These are phyloP conservation scores for Bemisia tabaci DNA, from an alignment of 1,140 invertebrate species.

Conservation along the genomic window DNA sequence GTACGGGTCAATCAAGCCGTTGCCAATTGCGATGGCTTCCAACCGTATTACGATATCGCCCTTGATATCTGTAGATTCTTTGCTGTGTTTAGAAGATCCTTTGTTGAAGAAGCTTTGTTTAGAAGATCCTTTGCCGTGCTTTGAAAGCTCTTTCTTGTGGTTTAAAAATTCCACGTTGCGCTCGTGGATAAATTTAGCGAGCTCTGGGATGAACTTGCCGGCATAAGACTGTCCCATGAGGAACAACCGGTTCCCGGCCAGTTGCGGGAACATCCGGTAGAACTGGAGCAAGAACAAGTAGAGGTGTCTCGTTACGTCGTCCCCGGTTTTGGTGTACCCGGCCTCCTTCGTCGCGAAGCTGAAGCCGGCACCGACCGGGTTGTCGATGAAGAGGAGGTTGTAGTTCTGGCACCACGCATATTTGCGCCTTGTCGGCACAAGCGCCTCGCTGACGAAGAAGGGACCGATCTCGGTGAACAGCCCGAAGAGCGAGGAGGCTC, in stretches of 20 bases:
- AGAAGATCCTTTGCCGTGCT: too few species aligned
- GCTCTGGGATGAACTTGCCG: conserved; percentile 68
- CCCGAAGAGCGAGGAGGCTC: conserved; percentile 52
- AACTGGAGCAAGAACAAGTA: neutral
- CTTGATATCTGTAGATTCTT: too few species aligned
- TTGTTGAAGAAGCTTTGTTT: too few species aligned
- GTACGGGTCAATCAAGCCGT: conserved; percentile 48
- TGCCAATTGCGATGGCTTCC: conserved; percentile 43
- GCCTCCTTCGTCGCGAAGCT: too few species aligned
- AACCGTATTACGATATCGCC: conserved; percentile 23
- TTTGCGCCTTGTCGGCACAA: conserved; percentile 26
- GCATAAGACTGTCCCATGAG: conserved; percentile 77
- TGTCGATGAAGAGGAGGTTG: conserved; percentile 58
- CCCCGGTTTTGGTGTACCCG: neutral
- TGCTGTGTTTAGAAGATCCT: too few species aligned
- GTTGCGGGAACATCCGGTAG: conserved; percentile 52
- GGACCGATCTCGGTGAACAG: conserved; percentile 49
- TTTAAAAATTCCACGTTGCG: conserved; percentile 26
- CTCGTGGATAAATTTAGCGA: conserved; percentile 58
- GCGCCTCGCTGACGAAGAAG: conserved; percentile 39
- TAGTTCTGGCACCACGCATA: conserved; percentile 15
- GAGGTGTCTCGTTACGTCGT: neutral
- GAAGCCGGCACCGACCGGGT: too few species aligned
- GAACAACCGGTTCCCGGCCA: conserved; percentile 50
- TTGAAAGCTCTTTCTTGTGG: too few species aligned